A percentile compares a stretch with the other conserved stretches of the same genome.
phyloP scores from a whole-genome alignment of 2,113 vertebrate genomes.

The Xenus cinereus region DNA sequence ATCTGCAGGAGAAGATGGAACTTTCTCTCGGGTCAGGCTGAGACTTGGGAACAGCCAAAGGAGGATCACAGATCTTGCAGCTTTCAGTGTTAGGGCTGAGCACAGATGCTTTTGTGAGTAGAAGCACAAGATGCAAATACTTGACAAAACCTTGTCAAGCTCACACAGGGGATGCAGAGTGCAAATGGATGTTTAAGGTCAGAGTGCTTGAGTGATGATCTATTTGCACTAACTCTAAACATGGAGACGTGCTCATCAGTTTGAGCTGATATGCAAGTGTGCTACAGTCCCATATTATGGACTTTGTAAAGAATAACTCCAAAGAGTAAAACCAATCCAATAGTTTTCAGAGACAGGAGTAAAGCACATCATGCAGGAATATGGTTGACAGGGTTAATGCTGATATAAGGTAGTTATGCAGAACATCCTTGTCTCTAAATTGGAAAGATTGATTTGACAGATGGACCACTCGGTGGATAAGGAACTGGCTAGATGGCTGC shows the following conservation, averaged over 20 bases:
- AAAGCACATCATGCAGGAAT: not conserved
- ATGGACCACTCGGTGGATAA: too few species aligned
- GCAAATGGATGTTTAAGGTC: not conserved
- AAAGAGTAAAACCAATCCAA: not conserved
- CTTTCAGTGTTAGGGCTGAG: not conserved
- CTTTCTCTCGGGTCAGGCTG: not conserved
- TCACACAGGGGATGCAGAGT: not conserved
- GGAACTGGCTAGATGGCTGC: too few species aligned
- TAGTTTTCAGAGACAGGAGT: not conserved
- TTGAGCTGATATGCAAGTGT: not conserved
- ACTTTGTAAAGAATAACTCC: not conserved
- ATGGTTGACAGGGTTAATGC: not conserved
- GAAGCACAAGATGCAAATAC: not conserved
- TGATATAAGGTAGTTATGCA: not conserved
- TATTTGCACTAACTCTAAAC: not conserved
- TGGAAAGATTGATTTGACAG: too few species aligned
- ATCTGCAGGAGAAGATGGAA: not conserved
- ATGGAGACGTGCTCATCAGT: not conserved
- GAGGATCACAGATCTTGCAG: not conserved
- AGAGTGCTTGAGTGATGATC: not conserved
- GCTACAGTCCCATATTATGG: not conserved
- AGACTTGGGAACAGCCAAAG: not conserved
- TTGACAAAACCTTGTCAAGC: not conserved
- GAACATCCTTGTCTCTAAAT: not conserved
- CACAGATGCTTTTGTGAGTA: not conserved